A percentile compares a stretch with the other conserved stretches of the same genome.
Conservation (phyloP, 2,888 invertebrate species). For the Calameuta pallipes region DNA sequence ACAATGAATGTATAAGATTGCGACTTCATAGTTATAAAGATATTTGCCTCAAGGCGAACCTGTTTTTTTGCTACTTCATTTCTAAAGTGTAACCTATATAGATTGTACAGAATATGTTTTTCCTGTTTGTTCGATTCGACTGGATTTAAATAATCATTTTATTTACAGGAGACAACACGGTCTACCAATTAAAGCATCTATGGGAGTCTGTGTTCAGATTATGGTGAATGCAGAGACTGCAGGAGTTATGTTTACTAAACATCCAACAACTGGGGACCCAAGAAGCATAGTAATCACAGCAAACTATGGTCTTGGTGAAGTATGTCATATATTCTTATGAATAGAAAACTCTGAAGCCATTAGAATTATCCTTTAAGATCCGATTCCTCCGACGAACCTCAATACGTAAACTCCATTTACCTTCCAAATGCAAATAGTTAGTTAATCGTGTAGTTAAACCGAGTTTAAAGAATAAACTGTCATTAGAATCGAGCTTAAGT, state of each 20-base stretch:
- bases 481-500: conserved; percentile 11
- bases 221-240: conserved; percentile 79
- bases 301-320: conserved; percentile 87
- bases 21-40: too few relatives aligned
- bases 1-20: too few relatives aligned
- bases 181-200: conserved; percentile 74
- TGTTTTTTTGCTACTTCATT: too few relatives aligned
- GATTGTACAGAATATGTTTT: too few relatives aligned
- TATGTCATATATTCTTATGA: conserved; percentile 52
- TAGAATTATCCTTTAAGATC: neutral
- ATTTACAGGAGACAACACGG: conserved; percentile 75
- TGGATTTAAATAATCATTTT: neutral
- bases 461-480: conserved; percentile 2
- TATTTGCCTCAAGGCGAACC: too few relatives aligned
- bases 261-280: conserved; percentile 80
- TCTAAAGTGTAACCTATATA: too few relatives aligned
- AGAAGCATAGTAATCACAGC: conserved; percentile 78
- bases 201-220: conserved; percentile 85
- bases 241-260: conserved; percentile 85
- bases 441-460: too few relatives aligned
- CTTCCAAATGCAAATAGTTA: neutral
- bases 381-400: neutral
- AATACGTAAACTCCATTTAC: neutral
- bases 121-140: too few relatives aligned
- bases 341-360: neutral